A percentile compares a stretch with the other conserved stretches of the same genome.
phyloP scores from a whole-genome alignment of 2,113 vertebrate species.

The Mormyrus iriodes region DNA sequence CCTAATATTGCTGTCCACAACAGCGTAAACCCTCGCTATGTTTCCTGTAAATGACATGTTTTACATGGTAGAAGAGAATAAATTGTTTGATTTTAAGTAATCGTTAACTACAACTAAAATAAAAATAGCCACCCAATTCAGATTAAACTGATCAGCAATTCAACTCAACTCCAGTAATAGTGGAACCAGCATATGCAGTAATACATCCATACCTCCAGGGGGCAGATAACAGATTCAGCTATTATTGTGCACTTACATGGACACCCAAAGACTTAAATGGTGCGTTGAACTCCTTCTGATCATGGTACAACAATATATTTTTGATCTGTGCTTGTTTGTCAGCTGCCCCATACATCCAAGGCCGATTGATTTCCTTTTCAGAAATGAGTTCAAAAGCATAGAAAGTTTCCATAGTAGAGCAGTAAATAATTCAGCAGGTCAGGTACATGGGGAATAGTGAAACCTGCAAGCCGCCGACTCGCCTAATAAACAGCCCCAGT shows the following conservation, averaged over 20 bases:
- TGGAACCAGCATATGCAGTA: background rate
- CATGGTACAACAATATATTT: conserved; percentile 24
- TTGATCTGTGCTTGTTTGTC: conserved; percentile 28
- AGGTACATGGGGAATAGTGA: conserved; percentile 23
- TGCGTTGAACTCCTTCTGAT: conserved; percentile 24
- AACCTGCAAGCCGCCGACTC: conserved; percentile 1
- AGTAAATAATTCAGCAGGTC: conserved; percentile 32
- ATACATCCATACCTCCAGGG: background rate
- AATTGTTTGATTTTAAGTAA: background rate
- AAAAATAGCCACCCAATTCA: background rate
- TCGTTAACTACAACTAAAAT: background rate
- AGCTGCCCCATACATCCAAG: conserved; percentile 27
- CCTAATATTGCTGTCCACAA: background rate
- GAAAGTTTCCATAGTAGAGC: conserved; percentile 20
- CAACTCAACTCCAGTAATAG: background rate
- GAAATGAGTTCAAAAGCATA: conserved; percentile 23
- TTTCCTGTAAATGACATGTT: background rate
- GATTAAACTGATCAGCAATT: background rate
- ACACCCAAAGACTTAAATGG: conserved; percentile 12
- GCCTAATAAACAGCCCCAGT: conserved; percentile 7
- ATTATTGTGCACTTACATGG: background rate
- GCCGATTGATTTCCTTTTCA: conserved; percentile 23
- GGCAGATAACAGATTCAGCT: background rate
- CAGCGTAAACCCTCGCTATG: background rate
- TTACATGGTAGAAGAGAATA: background rate